Evolutionary conservation across 1,140 invertebrate species (phyloP).

Genomic region (Caenorhabditis inopinata): DNA sequence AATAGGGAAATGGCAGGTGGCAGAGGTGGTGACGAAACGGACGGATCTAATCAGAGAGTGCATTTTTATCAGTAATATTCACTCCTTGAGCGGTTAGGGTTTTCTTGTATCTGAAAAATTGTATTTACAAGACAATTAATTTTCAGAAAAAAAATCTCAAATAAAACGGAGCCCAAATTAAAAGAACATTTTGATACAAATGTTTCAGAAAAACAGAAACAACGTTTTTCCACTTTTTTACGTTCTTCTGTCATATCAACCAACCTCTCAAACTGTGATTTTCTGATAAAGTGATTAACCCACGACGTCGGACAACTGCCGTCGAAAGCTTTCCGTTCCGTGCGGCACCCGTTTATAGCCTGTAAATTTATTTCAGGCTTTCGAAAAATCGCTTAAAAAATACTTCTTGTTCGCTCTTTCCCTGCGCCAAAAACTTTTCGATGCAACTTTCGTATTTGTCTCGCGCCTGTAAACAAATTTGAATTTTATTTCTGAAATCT

Average conservation of each 20-base stretch:
- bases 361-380: neutral
- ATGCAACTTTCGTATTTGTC: constrained; percentile 22
- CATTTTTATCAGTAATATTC: constrained; percentile 31
- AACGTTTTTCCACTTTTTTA: too few species aligned
- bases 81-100: constrained; percentile 19
- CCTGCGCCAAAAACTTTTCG: neutral
- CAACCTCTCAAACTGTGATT: constrained; percentile 37
- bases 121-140: neutral
- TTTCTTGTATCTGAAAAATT: neutral
- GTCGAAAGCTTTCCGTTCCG: constrained; percentile 27
- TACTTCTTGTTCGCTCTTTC: constrained; percentile 24
- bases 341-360: neutral
- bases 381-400: too few species aligned
- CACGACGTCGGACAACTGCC: constrained; percentile 32
- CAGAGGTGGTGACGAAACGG: neutral
- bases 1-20: neutral
- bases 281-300: constrained; percentile 37
- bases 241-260: neutral
- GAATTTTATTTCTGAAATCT: neutral
- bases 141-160: too few species aligned
- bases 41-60: neutral
- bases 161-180: too few species aligned
- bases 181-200: too few species aligned
- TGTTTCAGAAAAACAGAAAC: too few species aligned
- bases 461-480: neutral